Evolutionary conservation across 2,888 invertebrate species (phyloP), one percentile per base, ranked within the genome.

Genomic region (Phalera bucephala): DNA sequence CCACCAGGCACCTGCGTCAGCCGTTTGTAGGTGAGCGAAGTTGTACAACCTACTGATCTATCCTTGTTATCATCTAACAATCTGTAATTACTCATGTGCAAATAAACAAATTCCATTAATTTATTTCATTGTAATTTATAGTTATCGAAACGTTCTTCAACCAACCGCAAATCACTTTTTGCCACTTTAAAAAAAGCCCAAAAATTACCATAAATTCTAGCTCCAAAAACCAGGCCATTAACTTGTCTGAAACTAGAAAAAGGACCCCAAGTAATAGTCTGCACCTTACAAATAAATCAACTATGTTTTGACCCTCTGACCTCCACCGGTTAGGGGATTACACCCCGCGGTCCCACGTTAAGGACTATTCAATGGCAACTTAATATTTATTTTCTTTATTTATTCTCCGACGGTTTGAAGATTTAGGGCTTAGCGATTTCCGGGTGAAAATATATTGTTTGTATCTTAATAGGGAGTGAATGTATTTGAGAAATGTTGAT

Each of bases 271-370:
- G 36, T 32, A 37, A 29, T 47, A 41, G 47, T 48, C 28, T 34
- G 32, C 37, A 28, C 45, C 40, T 50, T 33, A 60, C 57, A 64
- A 63, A 80, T 80, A 77, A 80, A 78, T 78, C 78, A 76, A 75
- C 75, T 58, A 70, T 72, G 66, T 66, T 70, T 78, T 81, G 78
- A 82, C 81, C 82, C 25, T 65, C 40, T 64, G 72, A 73, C 80
- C 80, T 51, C 47, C 56, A 43, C 52, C 48, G 67, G 53, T 57
- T 65, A 61, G 64, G 68, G 75, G 67, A 64, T 60, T 63, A 61
- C 31, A 52, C 52, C 49, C 53, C 38, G 17, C 25, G 40, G 35
- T 58, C 62, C 42, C 62, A 61, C 67, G 66, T 61, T 78, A 80
- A 80, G 80, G 77, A 79, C 60, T 61, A 40, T 64, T 42, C 57